phyloP scores from a whole-genome alignment of 2,888 invertebrate genomes.

The Invenusta paracnida region DNA sequence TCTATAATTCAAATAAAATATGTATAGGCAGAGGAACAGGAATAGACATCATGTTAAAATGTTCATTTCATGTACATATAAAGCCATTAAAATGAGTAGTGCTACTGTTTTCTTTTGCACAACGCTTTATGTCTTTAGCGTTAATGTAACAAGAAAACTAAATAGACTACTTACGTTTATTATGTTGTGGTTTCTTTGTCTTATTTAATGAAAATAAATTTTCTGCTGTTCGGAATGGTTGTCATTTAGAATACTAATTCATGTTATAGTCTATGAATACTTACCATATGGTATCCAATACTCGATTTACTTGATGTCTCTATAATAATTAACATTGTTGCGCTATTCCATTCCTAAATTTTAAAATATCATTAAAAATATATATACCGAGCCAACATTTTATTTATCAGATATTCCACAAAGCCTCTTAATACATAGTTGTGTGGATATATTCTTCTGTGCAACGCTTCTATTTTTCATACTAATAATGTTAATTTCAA shows the following conservation, averaged over 20 bases:
- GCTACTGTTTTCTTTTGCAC: neutral
- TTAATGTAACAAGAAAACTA: neutral
- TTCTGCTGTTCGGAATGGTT: neutral
- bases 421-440: neutral
- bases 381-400: neutral
- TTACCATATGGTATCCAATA: slow-evolving; percentile 7
- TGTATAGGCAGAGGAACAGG: neutral
- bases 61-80: neutral
- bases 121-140: slow-evolving; percentile 6
- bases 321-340: neutral
- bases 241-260: slow-evolving; percentile 1
- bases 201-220: neutral
- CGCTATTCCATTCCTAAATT: neutral
- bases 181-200: slow-evolving; percentile 3
- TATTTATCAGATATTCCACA: slow-evolving; percentile 14
- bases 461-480: slow-evolving; percentile 5
- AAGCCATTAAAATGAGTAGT: neutral
- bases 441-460: slow-evolving; percentile 10
- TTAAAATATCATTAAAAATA: neutral
- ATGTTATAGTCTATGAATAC: slow-evolving; percentile 7
- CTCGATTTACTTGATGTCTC: neutral
- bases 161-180: slow-evolving; percentile 1
- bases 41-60: neutral
- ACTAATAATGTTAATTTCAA: neutral
- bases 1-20: slow-evolving; percentile 17